Evolutionary conservation across 2,888 invertebrate genomes (phyloP).

Genomic region (Drosophila pegasa): DNA sequence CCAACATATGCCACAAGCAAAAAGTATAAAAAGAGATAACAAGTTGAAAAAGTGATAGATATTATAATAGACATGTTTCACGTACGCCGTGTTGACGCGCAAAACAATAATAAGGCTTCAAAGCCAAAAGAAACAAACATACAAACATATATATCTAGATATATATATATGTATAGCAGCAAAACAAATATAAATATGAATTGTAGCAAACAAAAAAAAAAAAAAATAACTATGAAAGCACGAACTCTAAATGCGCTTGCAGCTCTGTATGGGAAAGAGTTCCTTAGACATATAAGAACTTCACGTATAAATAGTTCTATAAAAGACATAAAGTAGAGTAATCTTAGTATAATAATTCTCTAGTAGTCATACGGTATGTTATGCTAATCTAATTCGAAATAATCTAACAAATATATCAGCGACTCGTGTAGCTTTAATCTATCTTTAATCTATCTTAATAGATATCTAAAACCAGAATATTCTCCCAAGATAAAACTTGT

Average conservation of each 20-base stretch:
- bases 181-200: slow-evolving; percentile 24
- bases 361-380: no score
- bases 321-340: background rate
- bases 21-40: background rate
- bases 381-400: no score
- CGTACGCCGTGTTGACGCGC: slow-evolving; percentile 49
- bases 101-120: slow-evolving; percentile 60
- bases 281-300: background rate
- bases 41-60: slow-evolving; percentile 42
- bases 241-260: slow-evolving; percentile 1
- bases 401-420: no score
- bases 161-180: background rate
- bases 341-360: background rate
- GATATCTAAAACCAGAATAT: no score
- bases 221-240: background rate
- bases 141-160: background rate
- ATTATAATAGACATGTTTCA: slow-evolving; percentile 62
- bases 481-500: background rate
- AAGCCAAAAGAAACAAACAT: slow-evolving; percentile 16
- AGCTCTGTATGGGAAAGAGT: background rate
- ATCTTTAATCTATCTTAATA: no score
- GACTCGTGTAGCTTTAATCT: no score
- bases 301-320: background rate
- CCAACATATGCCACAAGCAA: slow-evolving; percentile 31
- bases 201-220: no score